Evolutionary conservation across 2,113 vertebrate genomes (phyloP).

Genomic region (Spea multiplicata): DNA sequence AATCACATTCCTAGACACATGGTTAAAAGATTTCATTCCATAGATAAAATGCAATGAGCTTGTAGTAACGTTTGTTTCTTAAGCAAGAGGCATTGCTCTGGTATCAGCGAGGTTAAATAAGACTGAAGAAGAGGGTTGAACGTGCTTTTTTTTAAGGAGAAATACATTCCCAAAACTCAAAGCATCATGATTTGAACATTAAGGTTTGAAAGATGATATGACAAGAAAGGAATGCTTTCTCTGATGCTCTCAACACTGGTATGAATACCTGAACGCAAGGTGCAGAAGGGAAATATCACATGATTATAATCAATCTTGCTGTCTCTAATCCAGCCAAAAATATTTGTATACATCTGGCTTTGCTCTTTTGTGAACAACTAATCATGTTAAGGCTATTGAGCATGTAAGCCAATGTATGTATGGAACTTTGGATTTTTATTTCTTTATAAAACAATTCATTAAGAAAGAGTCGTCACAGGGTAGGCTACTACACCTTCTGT

Average conservation of each 20-base stretch:
- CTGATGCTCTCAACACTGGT: background rate
- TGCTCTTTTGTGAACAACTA: background rate
- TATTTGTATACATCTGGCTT: background rate
- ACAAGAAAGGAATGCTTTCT: background rate
- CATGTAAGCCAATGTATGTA: too few relatives aligned
- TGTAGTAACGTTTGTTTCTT: background rate
- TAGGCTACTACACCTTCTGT: too few relatives aligned
- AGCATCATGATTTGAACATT: background rate
- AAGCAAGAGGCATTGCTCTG: background rate
- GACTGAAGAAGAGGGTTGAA: background rate
- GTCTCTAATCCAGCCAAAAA: background rate
- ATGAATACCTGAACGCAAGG: conserved; percentile 1
- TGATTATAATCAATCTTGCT: conserved; percentile 6
- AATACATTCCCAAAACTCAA: background rate
- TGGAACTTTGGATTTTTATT: too few relatives aligned
- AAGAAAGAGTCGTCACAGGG: too few relatives aligned
- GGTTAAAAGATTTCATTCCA: background rate
- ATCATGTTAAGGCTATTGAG: conserved; percentile 2
- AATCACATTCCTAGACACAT: background rate
- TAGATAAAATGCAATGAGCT: background rate
- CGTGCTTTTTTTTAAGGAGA: background rate
- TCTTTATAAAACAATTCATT: too few relatives aligned
- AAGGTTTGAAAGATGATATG: background rate
- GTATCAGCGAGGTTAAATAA: background rate
- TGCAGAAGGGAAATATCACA: conserved; percentile 15